Evolutionary conservation across 1,140 invertebrate genomes (phyloP).

Genomic region (Drosophila subpulchrella): DNA sequence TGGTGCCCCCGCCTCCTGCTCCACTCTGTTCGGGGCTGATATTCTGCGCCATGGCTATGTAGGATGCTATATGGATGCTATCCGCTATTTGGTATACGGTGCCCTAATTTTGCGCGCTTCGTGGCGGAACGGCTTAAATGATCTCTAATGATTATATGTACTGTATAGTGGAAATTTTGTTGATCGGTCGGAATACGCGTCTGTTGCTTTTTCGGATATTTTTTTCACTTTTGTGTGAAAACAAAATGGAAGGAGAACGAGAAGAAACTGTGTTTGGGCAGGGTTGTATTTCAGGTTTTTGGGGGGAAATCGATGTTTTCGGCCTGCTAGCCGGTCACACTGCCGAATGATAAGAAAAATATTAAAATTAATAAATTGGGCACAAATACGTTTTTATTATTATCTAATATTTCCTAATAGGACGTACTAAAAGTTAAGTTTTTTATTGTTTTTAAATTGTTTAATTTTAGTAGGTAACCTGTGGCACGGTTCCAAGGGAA

Average conservation of each 20-base stretch:
- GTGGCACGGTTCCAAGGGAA: too few relatives aligned
- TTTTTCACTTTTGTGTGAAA: conserved; percentile 72
- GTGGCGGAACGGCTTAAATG: conserved; percentile 33
- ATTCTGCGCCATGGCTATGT: conserved; percentile 90
- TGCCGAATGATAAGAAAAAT: conserved; percentile 1
- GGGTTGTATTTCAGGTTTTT: conserved; percentile 57
- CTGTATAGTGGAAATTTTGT: conserved; percentile 62
- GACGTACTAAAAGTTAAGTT: too few relatives aligned
- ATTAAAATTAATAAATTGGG: not conserved
- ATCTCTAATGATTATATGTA: conserved; percentile 45
- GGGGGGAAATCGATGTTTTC: not conserved
- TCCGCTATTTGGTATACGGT: conserved; percentile 3
- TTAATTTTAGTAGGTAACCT: too few relatives aligned
- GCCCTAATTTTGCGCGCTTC: conserved; percentile 42
- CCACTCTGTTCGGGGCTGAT: conserved; percentile 90
- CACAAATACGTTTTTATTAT: not conserved
- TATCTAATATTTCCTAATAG: not conserved
- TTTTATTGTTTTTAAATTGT: not conserved
- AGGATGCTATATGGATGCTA: conserved; percentile 9
- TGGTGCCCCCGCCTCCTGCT: conserved; percentile 84
- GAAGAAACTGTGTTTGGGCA: conserved; percentile 68
- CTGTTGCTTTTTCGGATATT: conserved; percentile 42
- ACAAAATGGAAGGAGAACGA: conserved; percentile 76
- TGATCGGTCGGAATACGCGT: conserved; percentile 50
- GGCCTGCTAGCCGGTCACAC: not conserved